phyloP scores from a whole-genome alignment of 2,888 invertebrate species.

The Sarcophaga subvicina region DNA sequence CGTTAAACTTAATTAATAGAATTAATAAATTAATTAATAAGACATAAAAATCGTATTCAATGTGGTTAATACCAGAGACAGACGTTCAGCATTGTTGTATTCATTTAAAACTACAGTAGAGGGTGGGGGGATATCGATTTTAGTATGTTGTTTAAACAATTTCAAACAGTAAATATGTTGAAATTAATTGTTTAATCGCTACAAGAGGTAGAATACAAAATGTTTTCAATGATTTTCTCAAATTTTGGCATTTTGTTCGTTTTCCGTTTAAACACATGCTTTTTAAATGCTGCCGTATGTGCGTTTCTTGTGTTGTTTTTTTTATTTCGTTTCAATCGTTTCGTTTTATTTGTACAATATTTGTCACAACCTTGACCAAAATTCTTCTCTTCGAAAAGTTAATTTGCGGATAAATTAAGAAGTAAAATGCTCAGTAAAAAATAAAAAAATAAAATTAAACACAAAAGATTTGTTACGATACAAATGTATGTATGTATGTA shows the following conservation, averaged over 20 bases:
- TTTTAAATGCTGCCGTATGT: not conserved
- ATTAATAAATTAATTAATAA: too few relatives aligned
- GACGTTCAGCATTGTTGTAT: too few relatives aligned
- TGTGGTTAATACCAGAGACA: too few relatives aligned
- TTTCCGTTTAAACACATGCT: not conserved
- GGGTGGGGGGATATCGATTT: too few relatives aligned
- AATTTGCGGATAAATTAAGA: constrained; percentile 22
- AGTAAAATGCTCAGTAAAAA: not conserved
- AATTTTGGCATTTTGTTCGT: not conserved
- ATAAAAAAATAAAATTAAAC: not conserved
- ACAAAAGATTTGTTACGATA: not conserved
- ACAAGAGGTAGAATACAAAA: not conserved
- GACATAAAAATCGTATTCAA: too few relatives aligned
- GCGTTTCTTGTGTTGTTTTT: not conserved
- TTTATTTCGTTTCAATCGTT: not conserved
- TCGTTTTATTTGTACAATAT: not conserved
- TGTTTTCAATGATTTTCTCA: not conserved
- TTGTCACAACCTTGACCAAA: constrained; percentile 46
- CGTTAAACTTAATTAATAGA: too few relatives aligned
- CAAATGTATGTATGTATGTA: not conserved
- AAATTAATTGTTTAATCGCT: not conserved
- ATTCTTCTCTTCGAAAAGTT: constrained; percentile 1
- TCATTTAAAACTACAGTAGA: too few relatives aligned
- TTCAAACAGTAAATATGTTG: too few relatives aligned
- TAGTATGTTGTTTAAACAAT: too few relatives aligned